Base-by-base conservation (phyloP, 2,113 vertebrate genomes). In the Tyto alba region DNA sequence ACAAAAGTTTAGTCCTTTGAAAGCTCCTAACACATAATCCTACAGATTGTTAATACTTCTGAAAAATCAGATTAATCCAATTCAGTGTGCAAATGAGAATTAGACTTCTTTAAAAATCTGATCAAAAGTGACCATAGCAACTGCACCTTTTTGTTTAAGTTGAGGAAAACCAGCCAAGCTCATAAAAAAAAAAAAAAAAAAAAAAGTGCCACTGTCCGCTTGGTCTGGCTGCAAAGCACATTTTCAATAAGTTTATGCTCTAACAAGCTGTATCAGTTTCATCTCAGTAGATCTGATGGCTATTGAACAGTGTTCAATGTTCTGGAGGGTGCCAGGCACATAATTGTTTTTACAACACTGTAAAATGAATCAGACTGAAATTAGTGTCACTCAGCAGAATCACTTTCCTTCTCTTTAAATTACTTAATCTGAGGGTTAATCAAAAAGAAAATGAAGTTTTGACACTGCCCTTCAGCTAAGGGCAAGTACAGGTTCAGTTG, bases 391-490 rank as follows among this genome's bases (percentile, higher is more conserved):
- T 93, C 91, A 59, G 91, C 95, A 90, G 82, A 92, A 92, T 72
- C 95, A 32, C 71, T 94, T 79, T 29, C 77, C 82, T 93, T 60
- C 68, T 68, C 59, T 88, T 92, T 81, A 76, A 89, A 95, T 92
- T 89, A 69, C 91, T 90, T 84, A 21, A 87, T 89, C 80, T 40
- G 73, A 18, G 77, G 60, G 73, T 93, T 93, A 93, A 93, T 95
- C 93, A 95, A 59, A 95, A 89, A 93, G 95, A 84, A 95, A 96
- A 96, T 92, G 91, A 90, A 93, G 85, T 72, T 93, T 93, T 89
- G 68, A 81, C 77, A 36, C 63, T 95, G 93, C 89, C 93, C 93
- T 95, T 93, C 93, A 95, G 85, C 91, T 93, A 77, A 95, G 95
- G 93, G 85, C 93, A 80, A 81, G 85, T 17, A 12, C 26, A 26